Percentiles rank a stretch among this genome's conserved stretches.
Conservation (phyloP, 2,888 invertebrate species). For the Drosophila flavopinicola region DNA sequence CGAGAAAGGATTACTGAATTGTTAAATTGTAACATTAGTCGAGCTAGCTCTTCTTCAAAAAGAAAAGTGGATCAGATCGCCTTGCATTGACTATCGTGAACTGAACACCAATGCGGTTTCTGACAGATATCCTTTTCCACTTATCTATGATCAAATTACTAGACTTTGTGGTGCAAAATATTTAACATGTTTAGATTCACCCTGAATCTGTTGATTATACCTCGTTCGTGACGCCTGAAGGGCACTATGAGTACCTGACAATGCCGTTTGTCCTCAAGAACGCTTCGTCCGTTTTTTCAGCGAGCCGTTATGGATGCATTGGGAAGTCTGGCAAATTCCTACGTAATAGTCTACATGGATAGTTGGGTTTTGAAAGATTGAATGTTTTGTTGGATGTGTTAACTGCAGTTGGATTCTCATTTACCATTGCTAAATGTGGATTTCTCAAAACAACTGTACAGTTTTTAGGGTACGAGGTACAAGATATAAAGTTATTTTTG, state of each 20-base stretch:
- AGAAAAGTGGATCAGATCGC: background rate
- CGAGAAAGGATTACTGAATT: background rate
- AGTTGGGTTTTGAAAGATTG: too few species aligned
- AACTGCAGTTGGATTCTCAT: conserved; percentile 12
- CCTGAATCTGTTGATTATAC: background rate
- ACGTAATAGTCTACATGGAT: too few species aligned
- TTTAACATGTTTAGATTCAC: background rate
- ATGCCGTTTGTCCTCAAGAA: conserved; percentile 1
- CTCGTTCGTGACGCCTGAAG: too few species aligned
- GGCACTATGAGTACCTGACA: background rate
- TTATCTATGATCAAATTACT: background rate
- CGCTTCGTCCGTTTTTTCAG: background rate
- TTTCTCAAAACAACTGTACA: conserved; percentile 18
- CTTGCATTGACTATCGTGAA: background rate
- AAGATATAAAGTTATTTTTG: background rate
- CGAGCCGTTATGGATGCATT: background rate
- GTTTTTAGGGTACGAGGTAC: too few species aligned
- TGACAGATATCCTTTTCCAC: background rate
- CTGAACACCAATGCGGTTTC: background rate
- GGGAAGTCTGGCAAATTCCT: background rate
- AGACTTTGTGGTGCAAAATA: background rate
- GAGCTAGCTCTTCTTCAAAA: background rate
- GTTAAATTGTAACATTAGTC: background rate
- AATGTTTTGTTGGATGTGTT: too few species aligned
- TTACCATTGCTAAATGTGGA: conserved; percentile 19